Conservation (phyloP, 2,113 vertebrate genomes). For the Nipponia nippon region DNA sequence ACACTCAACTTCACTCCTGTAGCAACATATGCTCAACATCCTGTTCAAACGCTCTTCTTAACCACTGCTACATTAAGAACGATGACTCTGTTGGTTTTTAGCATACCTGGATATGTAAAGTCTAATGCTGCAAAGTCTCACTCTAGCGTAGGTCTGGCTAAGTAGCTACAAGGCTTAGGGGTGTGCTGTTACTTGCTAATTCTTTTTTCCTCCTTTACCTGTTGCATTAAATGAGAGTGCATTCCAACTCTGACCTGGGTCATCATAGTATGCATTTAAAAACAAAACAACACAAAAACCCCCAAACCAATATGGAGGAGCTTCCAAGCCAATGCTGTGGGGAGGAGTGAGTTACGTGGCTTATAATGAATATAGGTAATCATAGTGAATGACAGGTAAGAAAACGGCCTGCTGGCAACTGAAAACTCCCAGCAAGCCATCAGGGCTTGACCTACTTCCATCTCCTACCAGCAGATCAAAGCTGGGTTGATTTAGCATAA, state of each 20-base stretch:
- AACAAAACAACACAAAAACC: neutral
- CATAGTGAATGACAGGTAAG: neutral
- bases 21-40: neutral
- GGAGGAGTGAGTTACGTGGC: neutral
- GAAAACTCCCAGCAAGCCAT: neutral
- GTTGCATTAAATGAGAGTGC: neutral
- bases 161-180: neutral
- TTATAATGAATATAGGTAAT: neutral
- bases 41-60: neutral
- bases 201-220: neutral
- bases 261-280: neutral
- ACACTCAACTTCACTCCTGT: neutral
- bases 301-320: neutral
- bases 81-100: neutral
- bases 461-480: neutral
- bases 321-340: neutral
- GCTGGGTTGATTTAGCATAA: neutral
- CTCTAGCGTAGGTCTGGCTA: neutral
- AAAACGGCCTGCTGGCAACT: neutral
- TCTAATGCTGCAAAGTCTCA: neutral
- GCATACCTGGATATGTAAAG: neutral
- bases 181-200: neutral
- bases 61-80: neutral
- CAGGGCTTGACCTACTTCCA: neutral
- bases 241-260: neutral